phyloP scores from a whole-genome alignment of 2,888 invertebrate species.

The Cataglyphis albicans region DNA sequence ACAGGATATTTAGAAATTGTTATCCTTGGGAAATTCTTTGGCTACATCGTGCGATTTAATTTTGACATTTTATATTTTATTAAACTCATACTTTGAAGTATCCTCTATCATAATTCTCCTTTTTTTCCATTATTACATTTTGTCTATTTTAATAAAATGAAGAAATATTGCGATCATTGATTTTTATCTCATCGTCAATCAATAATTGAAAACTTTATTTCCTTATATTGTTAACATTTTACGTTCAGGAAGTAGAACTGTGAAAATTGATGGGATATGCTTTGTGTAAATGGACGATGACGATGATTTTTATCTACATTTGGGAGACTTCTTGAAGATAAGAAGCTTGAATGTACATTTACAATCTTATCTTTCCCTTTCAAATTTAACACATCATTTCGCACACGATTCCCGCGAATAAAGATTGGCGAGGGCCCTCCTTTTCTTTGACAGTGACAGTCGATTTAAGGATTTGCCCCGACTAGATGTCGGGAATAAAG shows the following conservation, averaged over 20 bases:
- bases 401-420: slow-evolving; percentile 67
- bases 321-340: slow-evolving; percentile 48
- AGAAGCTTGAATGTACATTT: slow-evolving; percentile 56
- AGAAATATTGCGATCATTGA: not conserved
- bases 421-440: slow-evolving; percentile 64
- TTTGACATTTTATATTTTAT: not conserved
- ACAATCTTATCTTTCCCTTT: slow-evolving; percentile 31
- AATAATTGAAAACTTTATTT: not conserved
- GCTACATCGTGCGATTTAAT: not conserved
- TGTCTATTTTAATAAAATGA: too few relatives aligned
- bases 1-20: slow-evolving; percentile 57
- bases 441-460: slow-evolving; percentile 72
- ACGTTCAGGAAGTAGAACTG: slow-evolving; percentile 7
- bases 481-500: slow-evolving; percentile 56
- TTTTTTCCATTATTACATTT: not conserved
- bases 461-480: slow-evolving; percentile 73
- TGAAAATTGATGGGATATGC: not conserved
- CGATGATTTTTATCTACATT: slow-evolving; percentile 27
- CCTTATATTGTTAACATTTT: not conserved
- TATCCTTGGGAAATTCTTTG: slow-evolving; percentile 14
- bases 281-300: not conserved
- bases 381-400: slow-evolving; percentile 75
- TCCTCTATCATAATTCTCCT: not conserved
- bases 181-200: not conserved
- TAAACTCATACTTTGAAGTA: not conserved